A percentile compares a stretch with the other conserved stretches of the same genome.
Evolutionary conservation across 2,888 invertebrate species (phyloP).

Genomic region (Mythimna albipuncta): DNA sequence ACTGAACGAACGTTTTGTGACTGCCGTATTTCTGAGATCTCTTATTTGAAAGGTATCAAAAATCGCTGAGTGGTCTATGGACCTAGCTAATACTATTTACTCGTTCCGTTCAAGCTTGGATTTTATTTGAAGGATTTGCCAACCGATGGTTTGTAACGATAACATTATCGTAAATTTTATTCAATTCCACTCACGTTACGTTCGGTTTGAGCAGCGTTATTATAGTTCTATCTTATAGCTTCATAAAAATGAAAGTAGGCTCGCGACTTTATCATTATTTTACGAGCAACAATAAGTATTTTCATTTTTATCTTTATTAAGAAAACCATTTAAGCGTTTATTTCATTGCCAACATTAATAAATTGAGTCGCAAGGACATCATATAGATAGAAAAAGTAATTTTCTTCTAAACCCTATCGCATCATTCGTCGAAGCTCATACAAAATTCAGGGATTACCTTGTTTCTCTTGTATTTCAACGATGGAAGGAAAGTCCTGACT

Average conservation of each 20-base stretch:
- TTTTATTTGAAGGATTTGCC: constrained; percentile 73
- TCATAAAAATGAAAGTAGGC: constrained; percentile 59
- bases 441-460: constrained; percentile 63
- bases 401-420: constrained; percentile 46
- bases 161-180: constrained; percentile 75
- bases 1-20: constrained; percentile 68
- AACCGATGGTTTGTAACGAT: constrained; percentile 72
- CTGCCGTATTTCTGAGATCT: constrained; percentile 72
- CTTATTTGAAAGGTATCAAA: constrained; percentile 79
- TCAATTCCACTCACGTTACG: constrained; percentile 71
- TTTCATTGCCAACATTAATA: constrained; percentile 20
- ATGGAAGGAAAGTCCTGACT: constrained; percentile 61
- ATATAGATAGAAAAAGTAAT: constrained; percentile 47
- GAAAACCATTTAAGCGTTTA: constrained; percentile 19
- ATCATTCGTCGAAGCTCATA: constrained; percentile 59
- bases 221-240: constrained; percentile 56
- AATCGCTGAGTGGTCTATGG: constrained; percentile 77
- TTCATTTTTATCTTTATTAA: constrained; percentile 45
- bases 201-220: constrained; percentile 39
- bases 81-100: constrained; percentile 71
- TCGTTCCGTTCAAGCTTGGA: constrained; percentile 62
- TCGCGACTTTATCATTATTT: constrained; percentile 43
- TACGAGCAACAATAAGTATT: constrained; percentile 43
- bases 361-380: constrained; percentile 29
- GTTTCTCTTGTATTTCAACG: constrained; percentile 63